Base-by-base conservation (phyloP, 2,888 invertebrate genomes). In the Syritta pipiens region DNA sequence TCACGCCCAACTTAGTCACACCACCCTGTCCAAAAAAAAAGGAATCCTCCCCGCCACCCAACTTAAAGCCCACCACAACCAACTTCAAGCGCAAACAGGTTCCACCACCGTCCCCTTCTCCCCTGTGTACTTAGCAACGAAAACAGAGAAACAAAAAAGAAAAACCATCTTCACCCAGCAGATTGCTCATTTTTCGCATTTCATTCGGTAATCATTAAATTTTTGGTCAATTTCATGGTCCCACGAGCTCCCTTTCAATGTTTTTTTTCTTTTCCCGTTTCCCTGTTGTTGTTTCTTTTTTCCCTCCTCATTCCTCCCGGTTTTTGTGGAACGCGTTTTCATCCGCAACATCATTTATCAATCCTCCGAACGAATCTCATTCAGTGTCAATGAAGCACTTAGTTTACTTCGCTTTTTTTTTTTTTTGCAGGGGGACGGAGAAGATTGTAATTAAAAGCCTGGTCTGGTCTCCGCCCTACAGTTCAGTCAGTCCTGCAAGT, bases 171-270 rank as follows among this genome's bases (percentile, higher is more conserved):
- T 17, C 9, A 32, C 5, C 49, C 37, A 37, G 14, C 17, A 30
- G 59, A 35, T 62, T 26, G 53, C 37, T 48, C 24, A 46, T 24
- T 60, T 65, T 65, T 44, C 40, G 65, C 65, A 65, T 44, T 32
- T 65, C 65, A 65, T 51, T 10, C 30, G 30, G n/a, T n/a, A 42
- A 44, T 63, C 63, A 63, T 63, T 63, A 63, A 63, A 51, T 42
- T 40, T n/a, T 63, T 28, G 42, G 63, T 51, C 42, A 62, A 62
- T 62, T 62, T 62, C 48, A 48, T 19, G 60, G 60, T 26, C 24
- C 19, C 7, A n/a, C 19, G 46, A 22, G 28, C 53, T 65, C 19
- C 44, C 24, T 24, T 46, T 10, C 17, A 63, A 37, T 37, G 17
- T 37, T 4, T 9, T 9, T 10, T 30, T 10, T 30, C 30, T 4